Evolutionary conservation across 2,113 vertebrate genomes (phyloP).

Genomic region (Lepus europaeus): DNA sequence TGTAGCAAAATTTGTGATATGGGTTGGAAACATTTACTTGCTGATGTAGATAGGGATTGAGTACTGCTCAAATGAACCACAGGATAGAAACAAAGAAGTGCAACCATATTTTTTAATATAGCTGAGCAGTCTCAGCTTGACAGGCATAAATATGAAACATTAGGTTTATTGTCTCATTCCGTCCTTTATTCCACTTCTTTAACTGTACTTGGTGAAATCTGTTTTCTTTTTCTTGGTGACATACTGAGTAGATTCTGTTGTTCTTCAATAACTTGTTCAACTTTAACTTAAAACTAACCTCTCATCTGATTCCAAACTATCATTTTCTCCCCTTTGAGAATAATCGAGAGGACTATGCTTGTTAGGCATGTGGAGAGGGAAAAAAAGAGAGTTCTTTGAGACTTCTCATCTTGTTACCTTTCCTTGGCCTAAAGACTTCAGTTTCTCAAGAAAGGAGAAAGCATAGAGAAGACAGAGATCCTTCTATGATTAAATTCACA

Average conservation of each 20-base stretch:
- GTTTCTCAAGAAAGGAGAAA: neutral
- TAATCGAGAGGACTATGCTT: neutral
- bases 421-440: neutral
- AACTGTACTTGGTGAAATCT: neutral
- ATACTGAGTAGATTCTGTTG: neutral
- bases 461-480: neutral
- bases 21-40: neutral
- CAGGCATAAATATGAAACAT: neutral
- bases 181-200: conserved; percentile 10
- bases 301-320: neutral
- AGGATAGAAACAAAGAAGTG: neutral
- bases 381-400: neutral
- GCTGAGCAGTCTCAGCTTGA: neutral
- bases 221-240: neutral
- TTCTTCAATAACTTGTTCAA: neutral
- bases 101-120: neutral
- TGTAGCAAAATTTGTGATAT: neutral
- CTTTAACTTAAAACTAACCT: neutral
- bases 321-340: neutral
- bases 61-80: neutral
- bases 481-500: neutral
- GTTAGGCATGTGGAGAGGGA: neutral
- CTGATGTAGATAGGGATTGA: neutral
- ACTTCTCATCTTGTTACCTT: neutral
- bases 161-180: neutral